Percentiles rank a stretch among this genome's conserved stretches.
Evolutionary conservation across 1,140 invertebrate species (phyloP).

Genomic region (Acromyrmex heyeri): DNA sequence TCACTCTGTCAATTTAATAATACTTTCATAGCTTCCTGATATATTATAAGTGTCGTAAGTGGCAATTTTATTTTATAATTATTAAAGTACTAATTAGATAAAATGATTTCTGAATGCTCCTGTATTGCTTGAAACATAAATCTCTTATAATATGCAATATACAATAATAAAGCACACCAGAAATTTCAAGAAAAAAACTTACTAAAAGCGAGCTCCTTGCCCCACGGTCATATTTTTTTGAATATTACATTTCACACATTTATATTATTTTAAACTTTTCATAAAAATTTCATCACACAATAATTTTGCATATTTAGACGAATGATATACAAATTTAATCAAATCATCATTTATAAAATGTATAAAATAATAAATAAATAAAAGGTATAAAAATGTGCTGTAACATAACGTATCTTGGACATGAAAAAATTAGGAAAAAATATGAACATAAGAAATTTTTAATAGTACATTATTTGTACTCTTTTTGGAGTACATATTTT

Average conservation of each 20-base stretch:
- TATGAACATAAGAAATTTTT: constrained; percentile 42
- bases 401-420: constrained; percentile 59
- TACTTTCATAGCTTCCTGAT: neutral
- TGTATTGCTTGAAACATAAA: constrained; percentile 42
- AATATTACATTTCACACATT: constrained; percentile 65
- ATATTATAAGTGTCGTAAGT: neutral
- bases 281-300: constrained; percentile 39
- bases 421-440: constrained; percentile 48
- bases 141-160: constrained; percentile 22
- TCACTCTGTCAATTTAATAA: neutral
- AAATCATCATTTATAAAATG: constrained; percentile 45
- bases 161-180: constrained; percentile 60
- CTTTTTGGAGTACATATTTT: constrained; percentile 22
- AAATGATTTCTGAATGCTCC: constrained; percentile 24
- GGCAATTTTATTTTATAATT: constrained; percentile 22
- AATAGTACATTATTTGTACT: constrained; percentile 1
- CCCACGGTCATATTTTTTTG: constrained; percentile 77
- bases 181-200: constrained; percentile 75
- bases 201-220: constrained; percentile 77
- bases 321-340: constrained; percentile 61
- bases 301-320: constrained; percentile 51
- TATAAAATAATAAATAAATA: constrained; percentile 18
- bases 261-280: constrained; percentile 36
- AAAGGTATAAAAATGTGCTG: constrained; percentile 10
- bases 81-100: neutral